Evolutionary conservation across 2,113 vertebrate genomes (phyloP), one percentile per base, ranked within the genome.

Genomic region (Casuarius casuarius): DNA sequence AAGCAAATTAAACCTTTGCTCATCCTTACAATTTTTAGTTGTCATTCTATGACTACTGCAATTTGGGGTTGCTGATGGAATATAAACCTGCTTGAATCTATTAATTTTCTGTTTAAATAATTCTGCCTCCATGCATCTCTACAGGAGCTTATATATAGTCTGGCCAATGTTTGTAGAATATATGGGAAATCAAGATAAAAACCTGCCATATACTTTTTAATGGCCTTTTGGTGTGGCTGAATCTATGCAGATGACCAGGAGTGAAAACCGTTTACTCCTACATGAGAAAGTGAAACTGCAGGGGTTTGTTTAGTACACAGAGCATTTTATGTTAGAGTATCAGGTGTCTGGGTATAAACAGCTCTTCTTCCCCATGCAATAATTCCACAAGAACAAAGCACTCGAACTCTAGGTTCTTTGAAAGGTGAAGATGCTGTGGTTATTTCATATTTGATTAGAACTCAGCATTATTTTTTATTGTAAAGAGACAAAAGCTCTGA

Each of bases 81-180:
- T 72, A 87, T 56, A 85, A 70, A 87, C 65, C 94, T 93, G 13
- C 18, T 96, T 89, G 76, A 92, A 44, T 91, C 26, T 95, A 72
- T 95, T 94, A 81, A 90, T 95, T 96, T 96, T 92, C 40, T 87
- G 8, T 87, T 89, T 89, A 67, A 84, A 48, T 89, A 83, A 62
- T 85, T 31, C 1, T 4, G 56, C 48, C 40, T 74, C 84, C 87
- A 92, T 0, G 1, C 44, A 58, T 42, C 59, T 90, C 48, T 89
- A 19, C 0, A 3, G 51, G 90, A 66, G 38, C 81, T 87, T 87
- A 15, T 89, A 66, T 94, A 89, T 68, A 95, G 59, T 67, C 21
- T 38, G 70, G 81, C 70, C 86, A 93, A 54, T 49, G 35, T 94
- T 93, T 96, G 15, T 82, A 91, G 95, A 96, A 84, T 88, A 78